These are phyloP conservation scores for Dione juno DNA, from an alignment of 2,888 invertebrate species.

Conservation along the genomic window DNA sequence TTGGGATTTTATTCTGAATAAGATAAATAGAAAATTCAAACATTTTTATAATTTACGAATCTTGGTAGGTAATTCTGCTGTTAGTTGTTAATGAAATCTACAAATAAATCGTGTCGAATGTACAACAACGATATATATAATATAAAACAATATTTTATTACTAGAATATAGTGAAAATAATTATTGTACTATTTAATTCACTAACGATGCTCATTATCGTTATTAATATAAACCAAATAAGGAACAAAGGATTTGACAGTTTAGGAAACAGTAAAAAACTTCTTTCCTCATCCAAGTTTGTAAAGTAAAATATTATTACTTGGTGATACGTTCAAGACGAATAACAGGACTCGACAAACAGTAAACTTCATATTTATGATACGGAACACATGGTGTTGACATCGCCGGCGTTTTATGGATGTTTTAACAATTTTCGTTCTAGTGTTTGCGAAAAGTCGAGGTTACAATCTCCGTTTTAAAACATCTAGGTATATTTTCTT, in stretches of 20 bases:
- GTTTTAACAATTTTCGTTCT: slow-evolving; percentile 48
- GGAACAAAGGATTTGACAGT: slow-evolving; percentile 6
- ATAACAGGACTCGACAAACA: slow-evolving; percentile 41
- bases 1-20: no score
- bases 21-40: no score
- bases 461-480: neutral
- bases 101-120: no score
- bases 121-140: no score
- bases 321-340: slow-evolving; percentile 17
- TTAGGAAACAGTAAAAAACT: no score
- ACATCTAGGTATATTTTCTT: neutral
- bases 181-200: no score
- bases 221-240: slow-evolving; percentile 19
- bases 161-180: no score
- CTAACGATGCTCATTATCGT: neutral
- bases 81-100: no score
- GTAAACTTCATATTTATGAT: slow-evolving; percentile 50
- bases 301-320: slow-evolving; percentile 9
- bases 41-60: no score
- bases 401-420: slow-evolving; percentile 50
- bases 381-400: slow-evolving; percentile 53
- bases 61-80: no score
- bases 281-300: neutral
- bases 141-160: no score
- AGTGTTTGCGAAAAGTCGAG: slow-evolving; percentile 15